These are phyloP conservation scores for Petaurus breviceps DNA, from an alignment of 2,113 vertebrate species.

Conservation along the genomic window DNA sequence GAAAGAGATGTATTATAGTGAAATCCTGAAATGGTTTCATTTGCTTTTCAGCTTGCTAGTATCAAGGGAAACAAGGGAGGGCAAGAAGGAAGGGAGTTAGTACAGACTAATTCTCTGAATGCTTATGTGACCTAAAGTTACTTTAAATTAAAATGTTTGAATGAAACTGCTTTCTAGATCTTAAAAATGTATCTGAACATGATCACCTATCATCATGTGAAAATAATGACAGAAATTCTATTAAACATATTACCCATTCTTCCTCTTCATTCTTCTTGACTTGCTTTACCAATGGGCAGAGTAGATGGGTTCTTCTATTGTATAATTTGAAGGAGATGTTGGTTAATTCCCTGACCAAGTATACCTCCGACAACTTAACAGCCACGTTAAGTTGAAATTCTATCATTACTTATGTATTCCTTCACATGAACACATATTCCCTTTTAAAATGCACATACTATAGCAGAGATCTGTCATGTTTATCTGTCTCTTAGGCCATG, in stretches of 20 bases:
- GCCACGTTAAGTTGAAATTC: not conserved
- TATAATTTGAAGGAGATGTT: not conserved
- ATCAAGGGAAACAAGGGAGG: conserved; percentile 14
- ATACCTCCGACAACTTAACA: not conserved
- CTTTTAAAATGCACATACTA: not conserved
- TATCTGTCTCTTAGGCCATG: not conserved
- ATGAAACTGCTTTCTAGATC: not conserved
- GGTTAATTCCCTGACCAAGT: not conserved
- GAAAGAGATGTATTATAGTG: conserved; percentile 39
- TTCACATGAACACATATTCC: not conserved
- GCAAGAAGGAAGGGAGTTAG: not conserved
- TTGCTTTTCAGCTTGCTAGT: conserved; percentile 28
- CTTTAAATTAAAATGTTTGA: conserved; percentile 9
- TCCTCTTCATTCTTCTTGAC: not conserved
- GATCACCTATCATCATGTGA: not conserved
- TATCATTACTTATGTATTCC: not conserved
- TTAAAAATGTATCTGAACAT: not conserved
- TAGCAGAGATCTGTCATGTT: not conserved
- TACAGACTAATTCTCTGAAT: not conserved
- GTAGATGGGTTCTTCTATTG: not conserved
- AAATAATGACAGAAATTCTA: not conserved
- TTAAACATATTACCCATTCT: not conserved
- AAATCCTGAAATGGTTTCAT: conserved; percentile 48
- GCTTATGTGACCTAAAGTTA: conserved; percentile 21
- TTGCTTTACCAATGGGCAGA: not conserved